A percentile compares a stretch with the other conserved stretches of the same genome.
phyloP scores from a whole-genome alignment of 1,140 invertebrate genomes.

The Aphidius gifuensis region DNA sequence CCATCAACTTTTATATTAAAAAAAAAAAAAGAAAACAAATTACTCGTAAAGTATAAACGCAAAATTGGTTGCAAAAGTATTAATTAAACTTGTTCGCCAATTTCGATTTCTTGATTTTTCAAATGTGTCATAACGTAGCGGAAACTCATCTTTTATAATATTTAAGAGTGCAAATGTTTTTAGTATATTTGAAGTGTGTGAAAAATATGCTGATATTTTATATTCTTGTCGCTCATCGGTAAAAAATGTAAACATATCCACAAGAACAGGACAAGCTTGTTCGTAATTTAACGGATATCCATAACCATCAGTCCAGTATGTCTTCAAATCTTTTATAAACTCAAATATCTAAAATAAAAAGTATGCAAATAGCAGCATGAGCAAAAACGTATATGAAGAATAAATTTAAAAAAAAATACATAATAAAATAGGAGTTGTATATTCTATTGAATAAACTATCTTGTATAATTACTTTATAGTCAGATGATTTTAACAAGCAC shows the following conservation, averaged over 20 bases:
- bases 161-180: constrained; percentile 75
- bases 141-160: constrained; percentile 67
- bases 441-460: too few species aligned
- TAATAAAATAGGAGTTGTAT: too few species aligned
- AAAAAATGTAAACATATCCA: constrained; percentile 71
- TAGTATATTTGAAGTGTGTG: constrained; percentile 82
- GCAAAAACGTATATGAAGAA: too few species aligned
- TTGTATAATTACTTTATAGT: too few species aligned
- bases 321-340: constrained; percentile 75
- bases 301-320: constrained; percentile 84
- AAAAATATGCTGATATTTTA: constrained; percentile 72
- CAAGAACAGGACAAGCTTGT: constrained; percentile 73
- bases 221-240: constrained; percentile 34
- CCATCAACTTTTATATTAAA: too few species aligned
- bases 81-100: constrained; percentile 75
- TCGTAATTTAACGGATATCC: constrained; percentile 70
- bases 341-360: constrained; percentile 61
- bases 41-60: constrained; percentile 72
- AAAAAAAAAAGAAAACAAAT: too few species aligned
- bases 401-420: too few species aligned
- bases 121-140: constrained; percentile 65
- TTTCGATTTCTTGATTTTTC: constrained; percentile 55
- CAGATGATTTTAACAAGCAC: too few species aligned
- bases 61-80: constrained; percentile 80
- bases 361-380: too few species aligned